Evolutionary conservation across 2,797 vertebrate genomes (phyloP), one percentile per base, ranked within the genome.

Genomic region (Manis pentadactyla): DNA sequence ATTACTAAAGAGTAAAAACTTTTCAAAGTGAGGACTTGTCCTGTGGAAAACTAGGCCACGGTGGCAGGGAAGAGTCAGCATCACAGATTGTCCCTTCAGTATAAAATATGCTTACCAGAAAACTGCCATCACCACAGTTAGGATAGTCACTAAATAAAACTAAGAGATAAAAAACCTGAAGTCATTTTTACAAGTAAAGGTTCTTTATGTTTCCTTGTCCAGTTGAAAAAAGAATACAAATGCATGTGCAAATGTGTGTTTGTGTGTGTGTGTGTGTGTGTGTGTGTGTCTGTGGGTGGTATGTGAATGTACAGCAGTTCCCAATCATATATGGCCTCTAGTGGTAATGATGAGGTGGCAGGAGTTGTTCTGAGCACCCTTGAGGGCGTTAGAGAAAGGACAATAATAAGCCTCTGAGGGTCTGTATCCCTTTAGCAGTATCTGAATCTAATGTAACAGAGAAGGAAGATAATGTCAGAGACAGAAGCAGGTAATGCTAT

Each of bases 321-420:
- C 25, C 39, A 42, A n/a, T 63, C 63, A n/a, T 7, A 15, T 19
- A 11, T 31, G 37, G 19, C 53, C 68, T 93, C 6, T 34, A 29
- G 29, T 83, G 42, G 23, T 83, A 75, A 97, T 63, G 57, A 88
- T 25, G 21, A 83, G 46, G 42, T 51, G 25, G 31, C 83, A 83
- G 46, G 29, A 82, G n/a, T 31, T 88, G 42, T 83, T 94, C 39
- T 81, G 31, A 69, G 91, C 63, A 82, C n/a, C 86, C 96, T 86
- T 86, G 49, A 97, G 95, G 86, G 64, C 82, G 93, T 2, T 89
- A 21, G 53, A 63, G 25, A 87, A 87, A 88, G 69, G 59, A 90
- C 92, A 93, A 89, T 96, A 97, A 97, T 74, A 89, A 95, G 83
- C n/a, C 19, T 66, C 74, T 75, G 18, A 64, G 64, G 91, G 51